phyloP scores from a whole-genome alignment of 2,113 vertebrate species.

The Microcebus jonahi region DNA sequence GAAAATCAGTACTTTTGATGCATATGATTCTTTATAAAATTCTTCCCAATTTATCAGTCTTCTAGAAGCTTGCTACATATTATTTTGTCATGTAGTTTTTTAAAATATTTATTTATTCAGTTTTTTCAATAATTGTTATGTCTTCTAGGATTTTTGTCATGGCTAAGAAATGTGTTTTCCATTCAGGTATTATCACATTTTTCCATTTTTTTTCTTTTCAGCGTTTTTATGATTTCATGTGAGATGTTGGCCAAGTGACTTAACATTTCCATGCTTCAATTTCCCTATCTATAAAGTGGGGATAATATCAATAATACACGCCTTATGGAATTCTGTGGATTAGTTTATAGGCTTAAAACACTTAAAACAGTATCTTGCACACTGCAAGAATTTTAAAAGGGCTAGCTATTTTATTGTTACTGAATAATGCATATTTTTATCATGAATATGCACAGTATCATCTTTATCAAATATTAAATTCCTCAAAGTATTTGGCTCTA shows the following conservation, averaged over 20 bases:
- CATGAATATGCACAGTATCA: background rate
- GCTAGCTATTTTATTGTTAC: background rate
- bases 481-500: background rate
- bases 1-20: background rate
- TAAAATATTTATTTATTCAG: background rate
- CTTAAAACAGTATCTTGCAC: background rate
- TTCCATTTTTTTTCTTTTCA: background rate
- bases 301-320: background rate
- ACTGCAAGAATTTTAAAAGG: background rate
- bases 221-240: background rate
- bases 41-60: background rate
- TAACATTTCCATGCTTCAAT: background rate
- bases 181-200: background rate
- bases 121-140: background rate
- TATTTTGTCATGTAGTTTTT: background rate
- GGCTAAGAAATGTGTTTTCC: background rate
- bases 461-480: background rate
- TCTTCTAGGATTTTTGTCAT: background rate
- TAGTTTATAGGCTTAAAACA: background rate
- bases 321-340: background rate
- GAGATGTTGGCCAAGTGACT: background rate
- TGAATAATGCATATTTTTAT: background rate
- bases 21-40: background rate
- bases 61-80: background rate
- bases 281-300: background rate